Conservation (phyloP, 2,888 invertebrate genomes). For the Phoronis australis region DNA sequence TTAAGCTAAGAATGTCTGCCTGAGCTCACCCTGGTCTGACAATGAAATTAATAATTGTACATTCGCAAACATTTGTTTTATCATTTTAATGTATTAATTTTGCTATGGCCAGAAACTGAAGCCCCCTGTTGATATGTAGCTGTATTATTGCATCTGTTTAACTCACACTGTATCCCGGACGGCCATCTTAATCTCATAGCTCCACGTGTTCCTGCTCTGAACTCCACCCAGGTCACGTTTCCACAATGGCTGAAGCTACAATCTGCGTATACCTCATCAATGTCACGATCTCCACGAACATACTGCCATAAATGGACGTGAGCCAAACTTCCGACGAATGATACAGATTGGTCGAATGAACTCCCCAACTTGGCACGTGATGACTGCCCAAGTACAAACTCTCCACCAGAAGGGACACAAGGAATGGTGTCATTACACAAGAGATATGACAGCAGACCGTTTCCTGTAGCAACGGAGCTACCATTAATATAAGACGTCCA, state of each 20-base stretch:
- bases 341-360: constrained; percentile 26
- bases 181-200: constrained; percentile 50
- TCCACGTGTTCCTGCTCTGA: constrained; percentile 50
- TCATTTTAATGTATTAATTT: too few relatives aligned
- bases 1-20: too few relatives aligned
- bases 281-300: constrained; percentile 23
- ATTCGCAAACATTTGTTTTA: too few relatives aligned
- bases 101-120: too few relatives aligned
- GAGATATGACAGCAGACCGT: constrained; percentile 23
- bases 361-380: constrained; percentile 18
- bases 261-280: constrained; percentile 25
- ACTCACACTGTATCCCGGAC: constrained; percentile 36
- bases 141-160: neutral
- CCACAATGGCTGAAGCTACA: constrained; percentile 49
- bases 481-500: constrained; percentile 30
- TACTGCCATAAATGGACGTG: constrained; percentile 50
- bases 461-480: constrained; percentile 5
- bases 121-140: too few relatives aligned
- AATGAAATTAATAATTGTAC: too few relatives aligned
- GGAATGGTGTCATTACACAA: constrained; percentile 16
- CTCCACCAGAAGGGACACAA: constrained; percentile 35
- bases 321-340: constrained; percentile 45
- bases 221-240: constrained; percentile 51
- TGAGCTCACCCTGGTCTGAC: too few relatives aligned
- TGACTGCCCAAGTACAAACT: constrained; percentile 46